Conservation (phyloP, 2,888 invertebrate genomes). For the Xanthia icteritia region DNA sequence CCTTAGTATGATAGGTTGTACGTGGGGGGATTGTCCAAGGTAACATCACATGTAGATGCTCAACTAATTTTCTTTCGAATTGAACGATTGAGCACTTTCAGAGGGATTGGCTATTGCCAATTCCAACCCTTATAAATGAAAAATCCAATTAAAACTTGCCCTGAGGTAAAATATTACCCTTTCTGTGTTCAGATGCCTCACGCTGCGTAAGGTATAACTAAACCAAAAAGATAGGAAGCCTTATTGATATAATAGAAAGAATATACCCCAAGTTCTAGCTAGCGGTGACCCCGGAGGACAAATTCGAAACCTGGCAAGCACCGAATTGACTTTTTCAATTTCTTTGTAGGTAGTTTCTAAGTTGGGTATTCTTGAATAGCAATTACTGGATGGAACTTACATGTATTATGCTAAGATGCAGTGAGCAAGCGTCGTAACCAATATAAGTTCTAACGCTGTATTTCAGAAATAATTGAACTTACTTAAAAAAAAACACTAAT, state of each 20-base stretch:
- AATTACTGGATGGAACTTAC: background rate
- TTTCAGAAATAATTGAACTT: background rate
- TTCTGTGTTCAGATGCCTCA: background rate
- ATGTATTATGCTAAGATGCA: background rate
- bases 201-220: background rate
- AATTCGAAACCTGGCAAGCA: background rate
- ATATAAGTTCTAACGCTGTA: background rate
- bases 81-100: too few relatives aligned
- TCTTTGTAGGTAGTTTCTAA: constrained; percentile 3
- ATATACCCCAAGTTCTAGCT: background rate
- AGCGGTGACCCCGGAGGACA: background rate
- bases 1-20: background rate
- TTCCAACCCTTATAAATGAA: background rate
- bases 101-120: too few relatives aligned
- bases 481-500: too few relatives aligned
- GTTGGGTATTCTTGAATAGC: background rate
- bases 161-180: constrained; percentile 17
- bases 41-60: background rate
- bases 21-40: background rate
- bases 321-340: background rate
- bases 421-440: too few relatives aligned
- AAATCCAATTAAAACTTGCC: constrained; percentile 20
- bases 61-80: too few relatives aligned
- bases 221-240: background rate
- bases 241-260: background rate